Conservation (phyloP, 2,113 vertebrate species). For the Plectropomus leopardus region DNA sequence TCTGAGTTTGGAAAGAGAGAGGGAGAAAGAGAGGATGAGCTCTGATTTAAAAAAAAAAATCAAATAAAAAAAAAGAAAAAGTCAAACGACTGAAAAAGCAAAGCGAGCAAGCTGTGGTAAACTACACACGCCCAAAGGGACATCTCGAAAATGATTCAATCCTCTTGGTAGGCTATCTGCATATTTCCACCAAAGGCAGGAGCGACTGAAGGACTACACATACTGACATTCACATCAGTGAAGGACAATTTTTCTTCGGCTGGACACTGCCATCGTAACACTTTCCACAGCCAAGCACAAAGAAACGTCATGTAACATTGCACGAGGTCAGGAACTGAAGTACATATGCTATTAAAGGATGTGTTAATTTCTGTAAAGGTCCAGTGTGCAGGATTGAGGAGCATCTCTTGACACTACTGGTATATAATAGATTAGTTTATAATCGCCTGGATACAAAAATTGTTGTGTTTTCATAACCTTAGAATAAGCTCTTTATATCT, state of each 20-base stretch:
- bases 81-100: constrained; percentile 53
- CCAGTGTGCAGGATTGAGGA: too few relatives aligned
- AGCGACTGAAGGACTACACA: constrained; percentile 32
- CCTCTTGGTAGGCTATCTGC: constrained; percentile 59
- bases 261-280: constrained; percentile 16
- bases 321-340: not conserved
- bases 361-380: not conserved
- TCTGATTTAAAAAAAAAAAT: constrained; percentile 53
- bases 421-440: too few relatives aligned
- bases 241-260: constrained; percentile 11
- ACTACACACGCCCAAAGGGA: constrained; percentile 41
- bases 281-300: not conserved
- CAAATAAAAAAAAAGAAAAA: constrained; percentile 3
- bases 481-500: too few relatives aligned
- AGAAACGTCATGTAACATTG: not conserved
- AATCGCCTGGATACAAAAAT: too few relatives aligned
- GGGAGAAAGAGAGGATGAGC: constrained; percentile 39
- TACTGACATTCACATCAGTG: constrained; percentile 58
- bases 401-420: too few relatives aligned
- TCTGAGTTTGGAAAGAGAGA: constrained; percentile 51
- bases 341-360: not conserved
- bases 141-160: constrained; percentile 34
- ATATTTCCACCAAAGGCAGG: constrained; percentile 51
- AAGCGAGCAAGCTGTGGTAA: constrained; percentile 51
- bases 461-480: too few relatives aligned